phyloP scores from a whole-genome alignment of 2,888 invertebrate genomes.

The Abrostola tripartita region DNA sequence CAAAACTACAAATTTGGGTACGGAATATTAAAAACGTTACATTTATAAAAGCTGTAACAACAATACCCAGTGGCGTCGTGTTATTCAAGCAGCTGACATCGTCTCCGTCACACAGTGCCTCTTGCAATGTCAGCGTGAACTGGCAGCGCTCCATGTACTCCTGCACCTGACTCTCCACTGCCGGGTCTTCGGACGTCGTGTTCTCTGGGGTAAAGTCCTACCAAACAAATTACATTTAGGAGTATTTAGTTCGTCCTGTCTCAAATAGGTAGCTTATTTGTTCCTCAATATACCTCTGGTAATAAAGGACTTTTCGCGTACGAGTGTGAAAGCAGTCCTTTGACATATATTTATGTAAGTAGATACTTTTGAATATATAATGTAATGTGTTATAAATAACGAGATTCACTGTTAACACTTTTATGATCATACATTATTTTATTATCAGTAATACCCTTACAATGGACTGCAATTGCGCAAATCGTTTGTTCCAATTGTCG shows the following conservation, averaged over 20 bases:
- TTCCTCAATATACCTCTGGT: too few species aligned
- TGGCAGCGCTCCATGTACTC: slow-evolving; percentile 78
- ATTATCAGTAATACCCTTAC: slow-evolving; percentile 51
- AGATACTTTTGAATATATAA: too few species aligned
- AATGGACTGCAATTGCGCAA: slow-evolving; percentile 72
- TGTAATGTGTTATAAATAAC: too few species aligned
- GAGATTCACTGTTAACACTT: background rate
- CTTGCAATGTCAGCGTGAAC: slow-evolving; percentile 79
- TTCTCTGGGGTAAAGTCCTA: slow-evolving; percentile 70
- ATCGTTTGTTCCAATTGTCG: slow-evolving; percentile 70
- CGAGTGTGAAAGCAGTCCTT: too few species aligned
- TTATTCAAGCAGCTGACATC: slow-evolving; percentile 67
- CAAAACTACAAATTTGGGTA: background rate
- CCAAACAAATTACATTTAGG: background rate
- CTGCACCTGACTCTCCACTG: slow-evolving; percentile 68
- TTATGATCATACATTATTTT: background rate
- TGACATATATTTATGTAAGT: too few species aligned
- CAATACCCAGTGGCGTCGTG: slow-evolving; percentile 64
- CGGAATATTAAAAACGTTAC: background rate
- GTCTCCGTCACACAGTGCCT: slow-evolving; percentile 81
- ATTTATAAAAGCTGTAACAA: background rate
- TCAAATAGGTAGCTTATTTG: too few species aligned
- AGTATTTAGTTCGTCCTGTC: background rate
- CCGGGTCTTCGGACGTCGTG: slow-evolving; percentile 70
- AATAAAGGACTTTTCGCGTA: too few species aligned